These are phyloP conservation scores for Urocyon cinereoargenteus DNA, from an alignment of 2,797 vertebrate species.

Conservation along the genomic window DNA sequence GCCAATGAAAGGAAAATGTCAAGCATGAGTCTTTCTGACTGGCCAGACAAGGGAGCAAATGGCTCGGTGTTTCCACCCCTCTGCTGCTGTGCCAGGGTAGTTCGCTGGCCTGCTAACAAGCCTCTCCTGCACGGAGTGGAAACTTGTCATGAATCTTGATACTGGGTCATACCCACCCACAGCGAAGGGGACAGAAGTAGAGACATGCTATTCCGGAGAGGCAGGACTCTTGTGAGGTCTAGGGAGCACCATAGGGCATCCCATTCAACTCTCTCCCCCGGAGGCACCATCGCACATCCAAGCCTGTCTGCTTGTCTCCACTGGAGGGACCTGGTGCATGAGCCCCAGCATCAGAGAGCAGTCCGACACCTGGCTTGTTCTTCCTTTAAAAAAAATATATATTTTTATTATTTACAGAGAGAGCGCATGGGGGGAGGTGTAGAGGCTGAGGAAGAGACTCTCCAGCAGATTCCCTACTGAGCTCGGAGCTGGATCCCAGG, in stretches of 20 bases:
- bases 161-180: not conserved
- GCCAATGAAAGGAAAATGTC: conserved; percentile 75
- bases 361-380: not conserved
- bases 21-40: conserved; percentile 63
- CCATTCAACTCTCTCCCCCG: not conserved
- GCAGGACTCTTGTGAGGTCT: not conserved
- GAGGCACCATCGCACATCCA: not conserved
- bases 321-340: not conserved
- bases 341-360: not conserved
- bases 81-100: not conserved
- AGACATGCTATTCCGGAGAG: not conserved
- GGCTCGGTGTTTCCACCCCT: not conserved
- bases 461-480: not conserved
- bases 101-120: not conserved
- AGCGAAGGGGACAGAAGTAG: not conserved
- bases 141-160: not conserved
- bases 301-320: not conserved
- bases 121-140: not conserved
- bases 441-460: not conserved
- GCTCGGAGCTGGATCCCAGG: not conserved
- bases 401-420: not conserved
- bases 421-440: not conserved
- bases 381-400: not conserved
- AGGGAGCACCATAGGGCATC: no score
- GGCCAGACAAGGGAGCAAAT: conserved; percentile 59